Evolutionary conservation across 2,113 vertebrate genomes (phyloP), one percentile per base, ranked within the genome.

Genomic region (Gymnocephalus cernua): DNA sequence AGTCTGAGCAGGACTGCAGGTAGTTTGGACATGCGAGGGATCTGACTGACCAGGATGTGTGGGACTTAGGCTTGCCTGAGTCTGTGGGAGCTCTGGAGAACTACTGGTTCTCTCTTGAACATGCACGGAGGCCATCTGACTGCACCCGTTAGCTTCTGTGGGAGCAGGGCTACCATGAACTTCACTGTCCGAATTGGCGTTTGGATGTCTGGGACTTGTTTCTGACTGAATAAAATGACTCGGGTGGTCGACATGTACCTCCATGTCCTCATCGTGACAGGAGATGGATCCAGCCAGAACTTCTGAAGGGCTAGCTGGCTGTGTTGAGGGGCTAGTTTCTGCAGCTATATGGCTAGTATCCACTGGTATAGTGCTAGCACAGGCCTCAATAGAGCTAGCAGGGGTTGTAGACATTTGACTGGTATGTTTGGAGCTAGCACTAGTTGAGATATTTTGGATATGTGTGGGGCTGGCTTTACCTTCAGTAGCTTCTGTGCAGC

Each of bases 351-450:
- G 63, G 9, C 29, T 63, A 1, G 44, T 48, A 27, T 84, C 56
- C 15, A 6, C 10, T 32, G n/a, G 47, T 12, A 59, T 56, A 12
- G n/a, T 38, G 10, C 68, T 71, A 23, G 10, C 15, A 44, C 23
- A 48, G 15, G 61, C 75, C 70, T 47, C 67, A 54, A 13, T 12
- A 67, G 81, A 50, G 51, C 32, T 48, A 14, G 29, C 45, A 41
- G 63, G 59, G 62, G 65, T 82, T 19, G 76, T 1, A 80, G 78
- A 82, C 56, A 69, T 75, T 65, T 84, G 62, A 74, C n/a, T 53
- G 65, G 47, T 61, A 45, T 47, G 73, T 48, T 61, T 70, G 35
- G 77, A 64, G 63, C 83, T 80, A 35, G 47, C 18, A 75, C 35
- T 41, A 61, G 63, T 47, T 54, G 32, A 44, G 38, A 29, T 79